phyloP scores from a whole-genome alignment of 2,113 vertebrate species.

The Pygoscelis antarcticus region DNA sequence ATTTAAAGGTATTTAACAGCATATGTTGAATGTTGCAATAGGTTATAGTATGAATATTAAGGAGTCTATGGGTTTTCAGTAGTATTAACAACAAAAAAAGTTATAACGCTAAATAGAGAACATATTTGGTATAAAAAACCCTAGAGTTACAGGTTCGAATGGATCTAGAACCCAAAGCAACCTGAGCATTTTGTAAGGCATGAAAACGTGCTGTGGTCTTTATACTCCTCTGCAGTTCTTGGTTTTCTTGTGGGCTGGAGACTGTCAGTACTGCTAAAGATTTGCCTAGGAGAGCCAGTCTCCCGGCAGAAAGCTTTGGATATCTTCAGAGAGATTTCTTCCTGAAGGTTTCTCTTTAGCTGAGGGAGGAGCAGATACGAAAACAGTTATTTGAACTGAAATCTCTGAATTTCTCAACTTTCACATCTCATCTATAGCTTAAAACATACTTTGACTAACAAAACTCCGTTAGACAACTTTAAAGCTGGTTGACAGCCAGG shows the following conservation, averaged over 20 bases:
- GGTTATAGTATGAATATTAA: background rate
- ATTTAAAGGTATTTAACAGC: slow-evolving; percentile 87
- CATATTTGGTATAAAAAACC: background rate
- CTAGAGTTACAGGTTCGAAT: background rate
- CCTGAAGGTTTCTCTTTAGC: background rate
- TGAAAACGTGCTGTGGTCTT: background rate
- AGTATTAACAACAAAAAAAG: background rate
- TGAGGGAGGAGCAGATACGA: background rate
- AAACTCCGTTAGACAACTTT: background rate
- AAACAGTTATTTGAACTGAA: background rate
- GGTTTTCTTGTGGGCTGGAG: background rate
- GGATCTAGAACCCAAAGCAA: background rate
- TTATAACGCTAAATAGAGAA: background rate
- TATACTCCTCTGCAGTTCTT: background rate
- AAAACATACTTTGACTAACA: background rate
- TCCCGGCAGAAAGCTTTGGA: background rate
- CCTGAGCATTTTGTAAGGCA: background rate
- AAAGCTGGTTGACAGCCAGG: background rate
- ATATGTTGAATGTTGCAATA: background rate
- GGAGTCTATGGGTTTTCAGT: background rate
- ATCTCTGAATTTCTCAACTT: background rate
- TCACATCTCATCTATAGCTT: background rate
- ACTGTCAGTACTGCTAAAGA: background rate
- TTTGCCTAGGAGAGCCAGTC: background rate
- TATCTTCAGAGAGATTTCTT: background rate